Evolutionary conservation across 2,113 vertebrate species (phyloP).

Genomic region (Ctenomys sociabilis): DNA sequence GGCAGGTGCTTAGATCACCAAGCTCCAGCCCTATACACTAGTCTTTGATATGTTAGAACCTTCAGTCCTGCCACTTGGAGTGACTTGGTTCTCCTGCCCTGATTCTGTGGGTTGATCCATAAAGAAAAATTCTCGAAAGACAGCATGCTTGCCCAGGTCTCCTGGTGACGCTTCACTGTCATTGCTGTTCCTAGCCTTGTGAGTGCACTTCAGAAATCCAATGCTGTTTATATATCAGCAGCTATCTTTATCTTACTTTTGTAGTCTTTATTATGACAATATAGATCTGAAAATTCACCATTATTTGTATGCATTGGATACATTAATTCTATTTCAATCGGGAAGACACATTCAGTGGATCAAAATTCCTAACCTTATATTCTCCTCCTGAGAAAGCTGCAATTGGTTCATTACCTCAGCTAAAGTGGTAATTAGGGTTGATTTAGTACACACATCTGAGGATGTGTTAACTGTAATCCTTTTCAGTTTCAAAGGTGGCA

Average conservation of each 20-base stretch:
- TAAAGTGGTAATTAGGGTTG: not conserved
- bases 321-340: not conserved
- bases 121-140: not conserved
- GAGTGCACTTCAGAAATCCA: not conserved
- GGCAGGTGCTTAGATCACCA: too few species aligned
- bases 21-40: not conserved
- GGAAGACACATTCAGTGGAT: conserved; percentile 8
- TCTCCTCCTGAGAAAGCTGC: conserved; percentile 20
- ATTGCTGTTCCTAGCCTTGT: not conserved
- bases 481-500: not conserved
- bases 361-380: not conserved
- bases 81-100: not conserved
- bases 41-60: not conserved
- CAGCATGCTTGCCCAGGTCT: not conserved
- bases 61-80: not conserved
- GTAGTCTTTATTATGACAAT: not conserved
- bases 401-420: not conserved
- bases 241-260: not conserved
- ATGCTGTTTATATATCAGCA: not conserved
- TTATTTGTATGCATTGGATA: not conserved
- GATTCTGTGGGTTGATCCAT: not conserved
- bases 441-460: not conserved
- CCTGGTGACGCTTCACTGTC: not conserved
- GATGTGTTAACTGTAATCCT: not conserved
- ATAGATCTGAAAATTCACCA: not conserved